phyloP scores from a whole-genome alignment of 2,113 vertebrate species.

The Pavo muticus region DNA sequence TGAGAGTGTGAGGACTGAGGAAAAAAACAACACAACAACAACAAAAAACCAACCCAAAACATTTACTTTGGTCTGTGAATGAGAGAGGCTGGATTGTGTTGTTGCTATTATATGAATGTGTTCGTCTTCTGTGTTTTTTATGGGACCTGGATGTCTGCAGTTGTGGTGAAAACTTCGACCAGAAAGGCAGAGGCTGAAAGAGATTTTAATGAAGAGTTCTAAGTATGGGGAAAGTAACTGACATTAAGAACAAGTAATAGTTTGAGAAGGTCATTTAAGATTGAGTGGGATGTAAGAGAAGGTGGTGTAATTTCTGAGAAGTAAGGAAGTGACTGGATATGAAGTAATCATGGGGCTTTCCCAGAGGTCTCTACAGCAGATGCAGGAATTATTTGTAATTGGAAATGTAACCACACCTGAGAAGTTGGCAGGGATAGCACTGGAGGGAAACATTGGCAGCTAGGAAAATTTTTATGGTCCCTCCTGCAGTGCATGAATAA shows the following conservation, averaged over 20 bases:
- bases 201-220: background rate
- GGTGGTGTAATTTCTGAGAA: background rate
- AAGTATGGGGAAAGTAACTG: background rate
- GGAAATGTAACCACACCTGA: slow-evolving; percentile 17
- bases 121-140: background rate
- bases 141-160: background rate
- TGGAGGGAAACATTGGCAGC: background rate
- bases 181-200: background rate
- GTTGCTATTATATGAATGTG: background rate
- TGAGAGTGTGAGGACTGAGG: background rate
- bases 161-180: background rate
- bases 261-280: background rate
- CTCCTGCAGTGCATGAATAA: background rate
- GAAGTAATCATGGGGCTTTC: background rate
- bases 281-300: background rate
- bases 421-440: background rate
- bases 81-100: background rate
- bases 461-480: background rate
- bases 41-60: background rate
- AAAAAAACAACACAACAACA: background rate
- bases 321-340: background rate
- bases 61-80: background rate
- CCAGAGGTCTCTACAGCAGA: background rate
- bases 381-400: background rate
- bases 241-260: background rate